A percentile compares a stretch with the other conserved stretches of the same genome.
These are phyloP conservation scores for Candidula unifasciata DNA, from an alignment of 2,888 invertebrate genomes.

Conservation along the genomic window DNA sequence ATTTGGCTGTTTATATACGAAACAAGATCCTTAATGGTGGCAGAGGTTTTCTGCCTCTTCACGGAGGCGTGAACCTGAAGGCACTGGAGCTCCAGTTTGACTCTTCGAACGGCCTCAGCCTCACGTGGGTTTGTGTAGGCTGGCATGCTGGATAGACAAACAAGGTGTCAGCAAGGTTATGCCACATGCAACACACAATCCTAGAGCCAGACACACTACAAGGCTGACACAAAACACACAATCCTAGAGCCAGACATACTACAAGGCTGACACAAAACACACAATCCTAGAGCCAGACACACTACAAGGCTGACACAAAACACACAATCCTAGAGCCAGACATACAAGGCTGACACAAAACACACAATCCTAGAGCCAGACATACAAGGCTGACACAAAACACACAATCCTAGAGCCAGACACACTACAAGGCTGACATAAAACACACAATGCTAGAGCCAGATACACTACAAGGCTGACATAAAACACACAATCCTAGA, in stretches of 20 bases:
- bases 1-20: conserved; percentile 65
- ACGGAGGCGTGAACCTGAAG: conserved; percentile 65
- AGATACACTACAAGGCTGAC: neutral
- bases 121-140: conserved; percentile 53
- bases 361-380: neutral
- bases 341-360: neutral
- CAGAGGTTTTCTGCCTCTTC: conserved; percentile 64
- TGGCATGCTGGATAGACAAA: conserved; percentile 53
- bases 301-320: neutral
- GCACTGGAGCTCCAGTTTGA: conserved; percentile 65
- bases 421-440: neutral
- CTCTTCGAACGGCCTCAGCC: conserved; percentile 66
- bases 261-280: neutral
- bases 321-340: neutral
- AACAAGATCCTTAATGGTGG: conserved; percentile 68
- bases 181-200: neutral
- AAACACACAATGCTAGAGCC: neutral
- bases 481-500: neutral
- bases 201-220: neutral
- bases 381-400: neutral
- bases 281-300: neutral
- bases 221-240: neutral
- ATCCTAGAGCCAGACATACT: neutral
- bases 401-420: neutral
- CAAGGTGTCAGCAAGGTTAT: conserved; percentile 41